These are phyloP conservation scores for Phymorhynchus buccinoides DNA, from an alignment of 1,140 invertebrate genomes.

Conservation along the genomic window DNA sequence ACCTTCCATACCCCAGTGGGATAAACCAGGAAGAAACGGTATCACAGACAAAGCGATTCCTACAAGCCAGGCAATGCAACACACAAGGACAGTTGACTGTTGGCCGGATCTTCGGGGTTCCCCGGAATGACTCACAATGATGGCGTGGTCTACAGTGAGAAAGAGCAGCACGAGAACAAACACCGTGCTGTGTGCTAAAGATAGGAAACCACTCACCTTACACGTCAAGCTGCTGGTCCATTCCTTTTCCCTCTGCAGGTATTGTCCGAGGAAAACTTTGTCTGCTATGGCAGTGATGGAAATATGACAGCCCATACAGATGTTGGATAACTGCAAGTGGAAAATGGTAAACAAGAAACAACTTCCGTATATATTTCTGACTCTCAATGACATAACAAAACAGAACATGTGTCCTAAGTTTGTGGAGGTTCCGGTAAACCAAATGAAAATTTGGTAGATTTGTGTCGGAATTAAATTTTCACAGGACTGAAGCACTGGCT, in stretches of 20 bases:
- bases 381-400: slow-evolving; percentile 16
- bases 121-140: background rate
- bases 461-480: slow-evolving; percentile 45
- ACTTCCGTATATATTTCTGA: background rate
- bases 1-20: slow-evolving; percentile 47
- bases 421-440: slow-evolving; percentile 46
- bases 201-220: slow-evolving; percentile 36
- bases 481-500: slow-evolving; percentile 50
- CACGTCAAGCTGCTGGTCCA: slow-evolving; percentile 33
- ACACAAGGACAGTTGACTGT: slow-evolving; percentile 3
- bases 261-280: slow-evolving; percentile 51
- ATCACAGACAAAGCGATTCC: slow-evolving; percentile 8
- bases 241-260: slow-evolving; percentile 19
- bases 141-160: slow-evolving; percentile 50
- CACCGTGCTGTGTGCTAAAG: slow-evolving; percentile 32
- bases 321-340: slow-evolving; percentile 41
- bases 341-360: slow-evolving; percentile 49
- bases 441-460: slow-evolving; percentile 44
- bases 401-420: slow-evolving; percentile 47
- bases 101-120: too few species aligned
- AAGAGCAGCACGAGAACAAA: slow-evolving; percentile 30
- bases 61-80: slow-evolving; percentile 19
- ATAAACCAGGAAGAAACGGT: slow-evolving; percentile 22
- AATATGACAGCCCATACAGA: slow-evolving; percentile 35
- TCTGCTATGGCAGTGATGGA: slow-evolving; percentile 33